Conservation (phyloP, 2,797 vertebrate species). For the Pseudochaenichthys georgianus region DNA sequence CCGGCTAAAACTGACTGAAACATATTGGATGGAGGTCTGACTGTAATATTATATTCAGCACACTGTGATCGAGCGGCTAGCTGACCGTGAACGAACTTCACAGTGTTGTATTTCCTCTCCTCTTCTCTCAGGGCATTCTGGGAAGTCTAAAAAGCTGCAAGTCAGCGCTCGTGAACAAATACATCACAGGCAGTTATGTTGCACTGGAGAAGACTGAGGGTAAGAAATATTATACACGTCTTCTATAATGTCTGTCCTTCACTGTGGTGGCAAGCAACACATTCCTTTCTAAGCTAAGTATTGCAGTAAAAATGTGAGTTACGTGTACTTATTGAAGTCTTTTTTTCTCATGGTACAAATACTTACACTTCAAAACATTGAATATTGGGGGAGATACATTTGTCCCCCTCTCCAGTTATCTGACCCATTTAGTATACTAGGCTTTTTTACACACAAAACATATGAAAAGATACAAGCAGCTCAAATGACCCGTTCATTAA, state of each 20-base stretch:
- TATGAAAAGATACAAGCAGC: neutral
- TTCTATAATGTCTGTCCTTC: neutral
- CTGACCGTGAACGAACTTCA: slow-evolving; percentile 7
- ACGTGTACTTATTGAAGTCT: neutral
- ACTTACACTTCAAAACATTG: neutral
- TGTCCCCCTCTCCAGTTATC: too few species aligned
- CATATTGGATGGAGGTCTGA: neutral
- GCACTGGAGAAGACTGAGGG: slow-evolving; percentile 91
- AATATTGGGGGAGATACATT: neutral
- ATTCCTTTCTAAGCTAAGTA: neutral
- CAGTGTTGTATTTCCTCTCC: slow-evolving; percentile 35
- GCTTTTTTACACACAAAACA: neutral
- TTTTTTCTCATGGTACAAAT: neutral
- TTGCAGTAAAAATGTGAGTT: neutral
- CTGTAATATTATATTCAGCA: slow-evolving; percentile 4
- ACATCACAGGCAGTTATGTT: slow-evolving; percentile 94
- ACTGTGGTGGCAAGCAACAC: neutral
- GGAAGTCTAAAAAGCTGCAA: slow-evolving; percentile 93
- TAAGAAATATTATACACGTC: slow-evolving; percentile 65
- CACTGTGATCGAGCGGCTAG: neutral
- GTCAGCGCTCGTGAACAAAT: slow-evolving; percentile 94
- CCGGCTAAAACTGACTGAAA: neutral
- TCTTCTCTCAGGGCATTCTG: slow-evolving; percentile 88
- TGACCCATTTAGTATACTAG: too few species aligned
- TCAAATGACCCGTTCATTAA: neutral